These are phyloP conservation scores for Diorhabda sublineata DNA, from an alignment of 1,140 invertebrate species.

Conservation along the genomic window DNA sequence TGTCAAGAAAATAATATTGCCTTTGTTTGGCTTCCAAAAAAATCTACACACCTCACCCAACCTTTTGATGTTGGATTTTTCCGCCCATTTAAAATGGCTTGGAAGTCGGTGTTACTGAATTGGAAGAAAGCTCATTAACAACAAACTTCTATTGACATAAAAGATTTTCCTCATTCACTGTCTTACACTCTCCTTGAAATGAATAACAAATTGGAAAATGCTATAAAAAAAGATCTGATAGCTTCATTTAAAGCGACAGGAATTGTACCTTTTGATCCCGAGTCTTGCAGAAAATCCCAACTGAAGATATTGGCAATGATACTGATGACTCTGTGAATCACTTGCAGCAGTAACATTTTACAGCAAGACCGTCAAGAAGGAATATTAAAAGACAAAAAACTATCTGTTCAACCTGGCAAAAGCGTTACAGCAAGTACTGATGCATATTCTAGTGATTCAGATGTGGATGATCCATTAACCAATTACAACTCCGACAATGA, in stretches of 20 bases:
- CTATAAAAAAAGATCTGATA: not conserved
- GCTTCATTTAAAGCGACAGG: too few species aligned
- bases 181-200: constrained; percentile 15
- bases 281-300: constrained; percentile 18
- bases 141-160: constrained; percentile 17
- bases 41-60: too few species aligned
- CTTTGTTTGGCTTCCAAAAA: constrained; percentile 15
- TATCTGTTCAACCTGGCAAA: constrained; percentile 24
- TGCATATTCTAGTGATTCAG: too few species aligned
- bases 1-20: constrained; percentile 5
- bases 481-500: too few species aligned
- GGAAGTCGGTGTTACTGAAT: too few species aligned
- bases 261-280: too few species aligned
- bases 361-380: not conserved
- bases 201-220: constrained; percentile 18
- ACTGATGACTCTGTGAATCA: constrained; percentile 12
- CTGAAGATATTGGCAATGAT: not conserved
- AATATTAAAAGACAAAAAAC: not conserved
- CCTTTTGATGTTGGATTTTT: too few species aligned
- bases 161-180: constrained; percentile 21
- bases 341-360: constrained; percentile 20
- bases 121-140: constrained; percentile 12
- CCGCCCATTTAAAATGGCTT: too few species aligned
- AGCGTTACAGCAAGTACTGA: constrained; percentile 6
- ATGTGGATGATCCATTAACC: not conserved